phyloP scores from a whole-genome alignment of 2,888 invertebrate genomes.

The Orthosia cruda region DNA sequence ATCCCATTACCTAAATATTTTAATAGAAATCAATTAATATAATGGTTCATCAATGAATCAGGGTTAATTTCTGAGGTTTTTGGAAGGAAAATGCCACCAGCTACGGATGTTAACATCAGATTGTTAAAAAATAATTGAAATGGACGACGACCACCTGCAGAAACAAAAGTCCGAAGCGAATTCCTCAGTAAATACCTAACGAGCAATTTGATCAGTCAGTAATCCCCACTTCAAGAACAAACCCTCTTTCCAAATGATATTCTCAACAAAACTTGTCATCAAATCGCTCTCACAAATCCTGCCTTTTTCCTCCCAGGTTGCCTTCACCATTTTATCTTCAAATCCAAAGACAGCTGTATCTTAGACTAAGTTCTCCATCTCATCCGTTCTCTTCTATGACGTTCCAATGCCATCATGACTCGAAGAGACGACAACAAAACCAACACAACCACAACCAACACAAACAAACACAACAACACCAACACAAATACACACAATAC shows the following conservation, averaged over 20 bases:
- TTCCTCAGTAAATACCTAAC: too few species aligned
- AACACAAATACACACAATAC: too few species aligned
- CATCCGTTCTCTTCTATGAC: too few species aligned
- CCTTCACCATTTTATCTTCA: neutral
- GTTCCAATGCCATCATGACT: too few species aligned
- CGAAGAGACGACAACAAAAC: too few species aligned
- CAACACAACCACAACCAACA: too few species aligned
- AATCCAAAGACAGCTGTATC: neutral
- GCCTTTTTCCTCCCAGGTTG: neutral
- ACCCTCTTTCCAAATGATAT: neutral
- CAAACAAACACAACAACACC: too few species aligned
- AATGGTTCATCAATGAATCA: slow-evolving; percentile 5
- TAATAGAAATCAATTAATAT: neutral
- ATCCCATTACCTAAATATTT: too few species aligned
- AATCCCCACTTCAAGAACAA: neutral
- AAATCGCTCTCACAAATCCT: neutral
- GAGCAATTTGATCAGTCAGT: too few species aligned
- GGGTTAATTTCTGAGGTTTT: neutral
- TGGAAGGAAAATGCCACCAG: neutral
- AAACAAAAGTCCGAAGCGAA: too few species aligned
- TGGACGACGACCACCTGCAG: neutral
- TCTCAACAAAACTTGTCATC: neutral
- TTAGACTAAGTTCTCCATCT: too few species aligned
- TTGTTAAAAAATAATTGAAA: neutral
- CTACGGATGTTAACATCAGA: neutral